Conservation (phyloP, 92 coral and sea anemone species). For the Umimayanthus chanpuru region DNA sequence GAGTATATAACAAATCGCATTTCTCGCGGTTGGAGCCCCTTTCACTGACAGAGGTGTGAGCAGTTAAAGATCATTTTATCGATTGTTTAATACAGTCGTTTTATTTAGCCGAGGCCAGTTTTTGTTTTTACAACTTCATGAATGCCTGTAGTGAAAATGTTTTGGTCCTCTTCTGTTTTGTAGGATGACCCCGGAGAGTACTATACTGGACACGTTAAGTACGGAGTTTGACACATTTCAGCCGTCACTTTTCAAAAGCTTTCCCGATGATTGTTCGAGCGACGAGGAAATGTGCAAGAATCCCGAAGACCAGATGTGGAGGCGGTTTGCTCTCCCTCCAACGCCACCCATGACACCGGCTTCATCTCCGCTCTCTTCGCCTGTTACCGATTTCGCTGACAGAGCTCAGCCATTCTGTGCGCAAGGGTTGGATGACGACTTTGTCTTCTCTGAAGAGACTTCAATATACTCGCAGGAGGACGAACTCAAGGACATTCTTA, state of each 20-base stretch:
- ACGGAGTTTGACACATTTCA: conserved; percentile 79
- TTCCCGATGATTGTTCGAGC: conserved; percentile 71
- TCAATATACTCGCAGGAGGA: conserved; percentile 82
- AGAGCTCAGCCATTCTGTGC: conserved; percentile 80
- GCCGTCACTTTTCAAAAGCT: conserved; percentile 77
- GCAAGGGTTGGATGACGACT: conserved; percentile 71
- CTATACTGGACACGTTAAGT: conserved; percentile 63
- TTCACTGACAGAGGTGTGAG: conserved; percentile 36
- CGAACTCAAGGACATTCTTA: conserved; percentile 91
- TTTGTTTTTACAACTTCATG: conserved; percentile 44
- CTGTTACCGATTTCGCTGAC: conserved; percentile 65
- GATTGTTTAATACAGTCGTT: conserved; percentile 27
- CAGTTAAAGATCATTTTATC: conserved; percentile 26
- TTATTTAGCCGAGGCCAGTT: conserved; percentile 36
- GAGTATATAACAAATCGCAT: not conserved
- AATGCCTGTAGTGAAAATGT: conserved; percentile 42
- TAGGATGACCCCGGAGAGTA: conserved; percentile 36
- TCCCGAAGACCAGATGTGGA: conserved; percentile 66
- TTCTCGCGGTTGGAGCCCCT: conserved; percentile 24
- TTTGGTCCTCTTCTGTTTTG: conserved; percentile 19
- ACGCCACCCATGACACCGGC: conserved; percentile 91
- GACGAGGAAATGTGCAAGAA: conserved; percentile 67
- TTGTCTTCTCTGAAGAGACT: conserved; percentile 65
- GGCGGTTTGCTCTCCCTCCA: conserved; percentile 75
- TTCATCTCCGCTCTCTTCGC: conserved; percentile 73